Percentiles rank a stretch among this genome's conserved stretches.
These are phyloP conservation scores for Grantiella picta DNA, from an alignment of 2,113 vertebrate genomes.

Conservation along the genomic window DNA sequence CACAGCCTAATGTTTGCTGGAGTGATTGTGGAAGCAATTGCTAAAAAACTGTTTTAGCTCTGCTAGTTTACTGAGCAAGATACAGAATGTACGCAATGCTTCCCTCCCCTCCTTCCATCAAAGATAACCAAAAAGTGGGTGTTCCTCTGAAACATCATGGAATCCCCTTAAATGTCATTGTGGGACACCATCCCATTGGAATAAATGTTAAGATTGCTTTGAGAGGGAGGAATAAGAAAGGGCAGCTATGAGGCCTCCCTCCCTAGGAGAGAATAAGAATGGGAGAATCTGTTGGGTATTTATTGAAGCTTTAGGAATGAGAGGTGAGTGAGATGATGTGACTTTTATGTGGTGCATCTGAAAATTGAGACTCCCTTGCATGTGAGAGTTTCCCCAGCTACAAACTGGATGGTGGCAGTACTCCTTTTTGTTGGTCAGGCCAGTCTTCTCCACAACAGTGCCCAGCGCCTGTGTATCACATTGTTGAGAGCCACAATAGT, in stretches of 20 bases:
- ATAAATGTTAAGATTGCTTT: background rate
- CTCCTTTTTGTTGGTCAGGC: background rate
- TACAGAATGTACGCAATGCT: background rate
- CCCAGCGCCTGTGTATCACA: background rate
- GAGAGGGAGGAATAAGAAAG: background rate
- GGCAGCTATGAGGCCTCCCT: background rate
- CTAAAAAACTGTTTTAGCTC: background rate
- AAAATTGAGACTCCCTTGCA: background rate
- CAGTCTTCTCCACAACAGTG: background rate
- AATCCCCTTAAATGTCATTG: background rate
- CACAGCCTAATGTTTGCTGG: background rate
- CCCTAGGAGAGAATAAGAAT: background rate
- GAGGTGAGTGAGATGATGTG: background rate
- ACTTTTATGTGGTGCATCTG: accelerated
- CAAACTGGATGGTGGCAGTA: background rate
- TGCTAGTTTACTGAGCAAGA: background rate
- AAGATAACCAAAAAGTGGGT: background rate
- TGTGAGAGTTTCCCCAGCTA: background rate
- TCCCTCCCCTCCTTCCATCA: background rate
- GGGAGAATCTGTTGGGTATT: background rate
- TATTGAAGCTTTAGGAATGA: background rate
- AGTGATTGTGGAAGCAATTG: background rate
- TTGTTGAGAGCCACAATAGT: background rate
- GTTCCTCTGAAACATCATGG: background rate
- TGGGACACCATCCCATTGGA: background rate